Evolutionary conservation across 2,888 invertebrate genomes (phyloP), one percentile per base, ranked within the genome.

Genomic region (Uloborus plumipes): DNA sequence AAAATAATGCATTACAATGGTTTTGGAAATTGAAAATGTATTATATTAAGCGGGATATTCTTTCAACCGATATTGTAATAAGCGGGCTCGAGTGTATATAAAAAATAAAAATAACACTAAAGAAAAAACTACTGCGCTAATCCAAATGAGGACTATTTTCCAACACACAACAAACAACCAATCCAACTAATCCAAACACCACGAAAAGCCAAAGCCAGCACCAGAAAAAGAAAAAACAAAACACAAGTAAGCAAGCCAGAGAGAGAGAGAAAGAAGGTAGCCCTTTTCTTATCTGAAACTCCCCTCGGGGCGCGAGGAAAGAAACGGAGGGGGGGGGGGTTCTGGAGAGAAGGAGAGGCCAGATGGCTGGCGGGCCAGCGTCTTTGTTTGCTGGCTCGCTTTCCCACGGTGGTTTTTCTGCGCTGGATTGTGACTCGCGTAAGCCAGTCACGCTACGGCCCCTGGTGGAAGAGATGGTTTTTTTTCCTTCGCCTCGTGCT

Each of bases 381-480:
- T 69, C 74, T 69, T 77, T 83, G 77, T 72, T 77, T 67, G 67
- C 64, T 49, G 49, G 71, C 71, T 66, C 61, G 61, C 72, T 75
- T 84, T 84, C 84, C 84, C 84, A 84, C 84, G 84, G 80, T 78
- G 69, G 75, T 22, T 67, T 65, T 22, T 49, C 26, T 61, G 75
- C 53, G 72, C 50, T 47, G 49, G 39, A 50, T 50, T 67, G n/a
- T n/a, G 65, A 39, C 66, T 59, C 65, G 58, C 64, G 47, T 51
- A 26, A 76, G 58, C 20, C 58, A 71, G 71, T 71, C 77, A 71
- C 70, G 77, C 77, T 51, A 78, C 61, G 62, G 64, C 53, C 70
- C 53, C 22, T 20, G 22, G 18, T 20, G 58, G 47, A 39, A 22
- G 15, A 58, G 58, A n/a, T 39, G 58, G 20, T 26, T 70, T 39